Conservation (phyloP, 2,113 vertebrate genomes). For the Corydoras maculifer region DNA sequence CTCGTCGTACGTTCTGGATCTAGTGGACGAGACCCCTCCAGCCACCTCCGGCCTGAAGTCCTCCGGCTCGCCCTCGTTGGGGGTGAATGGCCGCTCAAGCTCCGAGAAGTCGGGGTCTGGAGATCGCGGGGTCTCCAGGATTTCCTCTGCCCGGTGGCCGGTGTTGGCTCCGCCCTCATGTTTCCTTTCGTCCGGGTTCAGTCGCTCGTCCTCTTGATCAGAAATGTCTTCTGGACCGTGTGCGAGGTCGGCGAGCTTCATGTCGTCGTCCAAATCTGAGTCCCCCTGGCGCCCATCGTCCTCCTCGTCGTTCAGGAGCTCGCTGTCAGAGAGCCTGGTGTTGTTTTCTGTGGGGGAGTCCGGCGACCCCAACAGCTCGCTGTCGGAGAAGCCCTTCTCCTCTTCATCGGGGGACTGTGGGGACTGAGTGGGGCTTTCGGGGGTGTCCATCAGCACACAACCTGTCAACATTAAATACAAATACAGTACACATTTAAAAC, state of each 20-base stretch:
- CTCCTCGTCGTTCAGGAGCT: slow-evolving; percentile 57
- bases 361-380: slow-evolving; percentile 63
- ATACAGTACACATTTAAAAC: no score
- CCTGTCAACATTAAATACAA: slow-evolving; percentile 30
- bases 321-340: slow-evolving; percentile 57
- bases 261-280: slow-evolving; percentile 52
- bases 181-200: no score
- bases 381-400: slow-evolving; percentile 62
- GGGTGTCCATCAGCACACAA: slow-evolving; percentile 78
- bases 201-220: slow-evolving; percentile 59
- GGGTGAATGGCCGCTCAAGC: slow-evolving; percentile 49
- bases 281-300: slow-evolving; percentile 45
- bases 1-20: slow-evolving; percentile 27
- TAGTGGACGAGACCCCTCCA: slow-evolving; percentile 9
- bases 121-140: slow-evolving; percentile 72
- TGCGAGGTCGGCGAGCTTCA: background rate
- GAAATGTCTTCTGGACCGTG: slow-evolving; percentile 51
- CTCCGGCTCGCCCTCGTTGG: slow-evolving; percentile 47
- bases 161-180: slow-evolving; percentile 42
- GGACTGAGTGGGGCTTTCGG: slow-evolving; percentile 83
- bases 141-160: slow-evolving; percentile 45
- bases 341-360: slow-evolving; percentile 70
- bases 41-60: slow-evolving; percentile 40
- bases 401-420: slow-evolving; percentile 80
- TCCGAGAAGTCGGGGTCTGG: slow-evolving; percentile 70